phyloP scores from a whole-genome alignment of 2,113 vertebrate genomes.

The Rhinolophus ferrumequinum region DNA sequence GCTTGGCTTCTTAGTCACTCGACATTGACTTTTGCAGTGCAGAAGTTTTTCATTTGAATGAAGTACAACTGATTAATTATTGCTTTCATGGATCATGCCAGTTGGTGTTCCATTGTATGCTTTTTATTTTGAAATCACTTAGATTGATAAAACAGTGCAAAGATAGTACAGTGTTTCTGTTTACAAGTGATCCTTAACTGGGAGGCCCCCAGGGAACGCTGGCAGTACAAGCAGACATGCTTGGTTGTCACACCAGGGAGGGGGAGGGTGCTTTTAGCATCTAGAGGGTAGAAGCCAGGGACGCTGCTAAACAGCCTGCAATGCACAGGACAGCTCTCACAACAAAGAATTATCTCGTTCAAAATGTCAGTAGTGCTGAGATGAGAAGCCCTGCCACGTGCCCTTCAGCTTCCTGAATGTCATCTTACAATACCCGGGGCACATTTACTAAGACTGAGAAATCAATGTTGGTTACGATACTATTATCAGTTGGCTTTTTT shows the following conservation, averaged over 20 bases:
- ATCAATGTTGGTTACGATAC: fast-evolving
- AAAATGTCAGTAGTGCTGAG: fast-evolving
- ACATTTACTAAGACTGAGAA: background rate
- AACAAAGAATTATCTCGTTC: background rate
- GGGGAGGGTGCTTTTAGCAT: background rate
- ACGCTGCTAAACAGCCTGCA: fast-evolving
- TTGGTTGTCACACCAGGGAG: background rate
- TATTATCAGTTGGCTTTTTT: background rate
- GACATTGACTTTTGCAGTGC: background rate
- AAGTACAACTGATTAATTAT: background rate
- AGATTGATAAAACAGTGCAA: background rate
- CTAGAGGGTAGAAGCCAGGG: background rate
- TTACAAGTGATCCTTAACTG: background rate
- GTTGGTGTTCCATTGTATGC: background rate
- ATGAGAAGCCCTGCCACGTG: background rate
- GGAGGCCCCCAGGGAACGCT: background rate
- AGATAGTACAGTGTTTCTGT: background rate
- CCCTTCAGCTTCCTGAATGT: background rate
- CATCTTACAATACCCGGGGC: background rate
- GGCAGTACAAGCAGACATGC: background rate
- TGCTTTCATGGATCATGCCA: background rate
- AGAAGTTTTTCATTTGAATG: background rate
- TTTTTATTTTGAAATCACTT: background rate
- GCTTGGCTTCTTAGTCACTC: background rate
- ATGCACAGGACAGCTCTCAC: background rate